Evolutionary conservation across 2,888 invertebrate genomes (phyloP).

Genomic region (Gasteruption jaculator): DNA sequence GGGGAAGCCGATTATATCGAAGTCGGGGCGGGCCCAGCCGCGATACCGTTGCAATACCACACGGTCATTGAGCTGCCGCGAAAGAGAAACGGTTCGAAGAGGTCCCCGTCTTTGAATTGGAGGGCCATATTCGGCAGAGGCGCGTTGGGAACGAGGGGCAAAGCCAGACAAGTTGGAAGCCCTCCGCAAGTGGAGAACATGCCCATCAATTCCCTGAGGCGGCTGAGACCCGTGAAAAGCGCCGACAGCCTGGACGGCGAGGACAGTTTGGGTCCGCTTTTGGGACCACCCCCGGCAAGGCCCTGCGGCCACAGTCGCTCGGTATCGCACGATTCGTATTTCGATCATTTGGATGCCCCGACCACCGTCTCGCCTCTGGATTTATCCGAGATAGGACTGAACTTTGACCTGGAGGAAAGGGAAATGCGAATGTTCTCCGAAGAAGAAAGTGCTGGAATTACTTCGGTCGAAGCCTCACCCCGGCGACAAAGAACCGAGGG

Average conservation of each 20-base stretch:
- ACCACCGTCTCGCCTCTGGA: conserved; percentile 58
- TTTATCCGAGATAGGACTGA: conserved; percentile 77
- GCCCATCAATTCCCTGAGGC: conserved; percentile 47
- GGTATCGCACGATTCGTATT: conserved; percentile 91
- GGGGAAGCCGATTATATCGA: conserved; percentile 68
- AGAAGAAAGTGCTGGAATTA: conserved; percentile 68
- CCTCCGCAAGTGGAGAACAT: conserved; percentile 50
- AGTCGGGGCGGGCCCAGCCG: conserved; percentile 73
- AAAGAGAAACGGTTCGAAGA: conserved; percentile 62
- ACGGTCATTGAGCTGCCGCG: conserved; percentile 86
- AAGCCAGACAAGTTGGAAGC: conserved; percentile 54
- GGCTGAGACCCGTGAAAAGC: conserved; percentile 65
- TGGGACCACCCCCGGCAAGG: conserved; percentile 50
- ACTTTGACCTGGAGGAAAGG: conserved; percentile 79
- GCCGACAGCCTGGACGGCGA: conserved; percentile 61
- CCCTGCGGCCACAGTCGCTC: conserved; percentile 62
- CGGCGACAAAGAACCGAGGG: conserved; percentile 50
- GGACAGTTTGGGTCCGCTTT: conserved; percentile 43
- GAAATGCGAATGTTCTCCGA: conserved; percentile 88
- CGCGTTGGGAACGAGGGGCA: conserved; percentile 43
- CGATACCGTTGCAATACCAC: conserved; percentile 78
- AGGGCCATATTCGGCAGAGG: conserved; percentile 67
- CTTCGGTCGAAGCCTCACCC: conserved; percentile 49
- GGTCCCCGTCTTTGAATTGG: conserved; percentile 70
- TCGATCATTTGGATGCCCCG: conserved; percentile 67